Evolutionary conservation across 2,113 vertebrate species (phyloP).

Genomic region (Elachura formosa): DNA sequence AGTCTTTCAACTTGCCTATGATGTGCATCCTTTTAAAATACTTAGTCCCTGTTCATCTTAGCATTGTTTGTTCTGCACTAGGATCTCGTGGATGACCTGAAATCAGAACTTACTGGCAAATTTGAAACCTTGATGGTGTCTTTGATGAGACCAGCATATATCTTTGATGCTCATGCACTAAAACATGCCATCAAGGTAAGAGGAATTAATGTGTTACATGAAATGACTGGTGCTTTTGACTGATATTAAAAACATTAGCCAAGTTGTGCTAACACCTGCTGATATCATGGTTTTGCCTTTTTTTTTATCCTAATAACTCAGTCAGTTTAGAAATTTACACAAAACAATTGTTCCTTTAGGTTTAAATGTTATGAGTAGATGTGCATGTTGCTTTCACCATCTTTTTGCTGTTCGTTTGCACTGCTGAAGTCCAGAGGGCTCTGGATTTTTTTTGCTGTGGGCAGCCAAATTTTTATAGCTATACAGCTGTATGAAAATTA

Average conservation of each 20-base stretch:
- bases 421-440: neutral
- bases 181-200: conserved; percentile 91
- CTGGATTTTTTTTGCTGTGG: neutral
- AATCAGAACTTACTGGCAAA: conserved; percentile 90
- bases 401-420: neutral
- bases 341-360: neutral
- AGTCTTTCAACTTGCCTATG: neutral
- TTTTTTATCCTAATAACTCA: neutral
- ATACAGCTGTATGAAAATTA: neutral
- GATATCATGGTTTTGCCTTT: neutral
- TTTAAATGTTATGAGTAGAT: neutral
- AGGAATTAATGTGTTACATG: neutral
- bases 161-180: conserved; percentile 85
- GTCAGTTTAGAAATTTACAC: neutral
- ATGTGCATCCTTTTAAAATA: neutral
- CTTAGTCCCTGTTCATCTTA: neutral
- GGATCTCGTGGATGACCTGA: conserved; percentile 88
- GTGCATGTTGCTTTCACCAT: neutral
- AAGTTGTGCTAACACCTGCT: neutral
- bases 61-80: conserved; percentile 37
- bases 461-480: neutral
- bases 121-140: conserved; percentile 87
- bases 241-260: neutral
- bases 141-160: conserved; percentile 80
- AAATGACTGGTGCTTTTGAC: neutral